phyloP scores from a whole-genome alignment of 2,113 vertebrate species.

The Entelurus aequoreus region DNA sequence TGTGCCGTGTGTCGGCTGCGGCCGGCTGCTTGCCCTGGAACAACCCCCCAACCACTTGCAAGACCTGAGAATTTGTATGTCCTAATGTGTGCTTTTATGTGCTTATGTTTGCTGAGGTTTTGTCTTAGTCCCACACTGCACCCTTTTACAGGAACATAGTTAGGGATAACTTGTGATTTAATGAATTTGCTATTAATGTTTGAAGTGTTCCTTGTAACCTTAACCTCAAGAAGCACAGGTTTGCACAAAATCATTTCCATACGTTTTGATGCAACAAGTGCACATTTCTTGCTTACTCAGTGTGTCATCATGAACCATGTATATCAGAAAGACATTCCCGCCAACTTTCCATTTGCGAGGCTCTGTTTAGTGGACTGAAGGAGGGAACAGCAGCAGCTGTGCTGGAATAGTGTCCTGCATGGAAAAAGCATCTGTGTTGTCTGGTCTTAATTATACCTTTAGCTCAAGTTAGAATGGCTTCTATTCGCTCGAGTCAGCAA shows the following conservation, averaged over 20 bases:
- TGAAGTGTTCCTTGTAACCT: too few relatives aligned
- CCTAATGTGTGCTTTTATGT: too few relatives aligned
- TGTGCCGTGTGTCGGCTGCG: too few relatives aligned
- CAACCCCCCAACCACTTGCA: too few relatives aligned
- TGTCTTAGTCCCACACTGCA: too few relatives aligned
- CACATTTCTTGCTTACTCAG: slow-evolving; percentile 18
- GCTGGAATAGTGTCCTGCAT: slow-evolving; percentile 23
- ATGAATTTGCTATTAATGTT: too few relatives aligned
- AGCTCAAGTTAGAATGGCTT: background rate
- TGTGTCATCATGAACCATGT: slow-evolving; percentile 33
- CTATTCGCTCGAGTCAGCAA: background rate
- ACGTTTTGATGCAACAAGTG: slow-evolving; percentile 23
- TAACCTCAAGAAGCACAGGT: too few relatives aligned
- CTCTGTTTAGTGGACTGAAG: slow-evolving; percentile 16
- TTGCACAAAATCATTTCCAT: background rate
- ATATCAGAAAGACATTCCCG: slow-evolving; percentile 30
- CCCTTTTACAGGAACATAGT: too few relatives aligned
- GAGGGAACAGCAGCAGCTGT: slow-evolving; percentile 29
- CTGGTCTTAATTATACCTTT: background rate
- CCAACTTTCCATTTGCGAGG: slow-evolving; percentile 43
- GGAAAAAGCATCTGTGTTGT: slow-evolving; percentile 16
- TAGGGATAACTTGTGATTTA: too few relatives aligned
- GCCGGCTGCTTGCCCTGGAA: too few relatives aligned
- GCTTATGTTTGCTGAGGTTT: too few relatives aligned
- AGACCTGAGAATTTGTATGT: too few relatives aligned